phyloP scores from a whole-genome alignment of 1,140 invertebrate species.

The Trichomalopsis sarcophagae region DNA sequence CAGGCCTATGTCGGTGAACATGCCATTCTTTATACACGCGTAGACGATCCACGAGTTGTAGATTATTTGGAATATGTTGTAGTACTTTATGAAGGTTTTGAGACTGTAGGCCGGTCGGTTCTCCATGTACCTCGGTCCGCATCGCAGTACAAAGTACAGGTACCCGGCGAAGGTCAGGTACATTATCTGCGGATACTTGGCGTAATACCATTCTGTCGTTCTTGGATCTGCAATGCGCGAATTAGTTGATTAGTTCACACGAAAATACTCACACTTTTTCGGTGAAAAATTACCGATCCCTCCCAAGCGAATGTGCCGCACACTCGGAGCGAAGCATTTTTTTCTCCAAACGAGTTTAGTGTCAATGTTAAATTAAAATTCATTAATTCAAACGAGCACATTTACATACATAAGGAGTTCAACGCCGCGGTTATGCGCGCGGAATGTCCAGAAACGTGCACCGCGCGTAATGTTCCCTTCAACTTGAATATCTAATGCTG shows the following conservation, averaged over 20 bases:
- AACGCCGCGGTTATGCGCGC: too few relatives aligned
- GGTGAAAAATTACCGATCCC: neutral
- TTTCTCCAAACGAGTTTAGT: too few relatives aligned
- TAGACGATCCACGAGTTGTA: conserved; percentile 74
- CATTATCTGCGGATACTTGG: conserved; percentile 75
- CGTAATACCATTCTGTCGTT: conserved; percentile 76
- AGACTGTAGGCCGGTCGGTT: conserved; percentile 77
- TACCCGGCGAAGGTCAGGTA: conserved; percentile 72
- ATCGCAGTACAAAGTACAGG: conserved; percentile 73
- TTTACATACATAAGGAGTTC: too few relatives aligned
- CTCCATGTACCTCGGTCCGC: conserved; percentile 78
- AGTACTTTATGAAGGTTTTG: conserved; percentile 75
- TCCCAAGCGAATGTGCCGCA: neutral
- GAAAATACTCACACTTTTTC: neutral
- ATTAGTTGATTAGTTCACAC: conserved; percentile 17
- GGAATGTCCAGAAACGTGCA: neutral
- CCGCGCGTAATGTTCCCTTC: neutral
- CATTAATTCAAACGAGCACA: too few relatives aligned
- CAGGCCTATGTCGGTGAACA: conserved; percentile 58
- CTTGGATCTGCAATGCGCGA: conserved; percentile 68
- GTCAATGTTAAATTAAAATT: too few relatives aligned
- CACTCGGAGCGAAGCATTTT: too few relatives aligned
- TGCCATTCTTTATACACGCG: conserved; percentile 63
- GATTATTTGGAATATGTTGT: conserved; percentile 78
- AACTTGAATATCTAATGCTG: neutral